A percentile compares a stretch with the other conserved stretches of the same genome.
Conservation (phyloP, 2,888 invertebrate species). For the Calameuta pallipes region DNA sequence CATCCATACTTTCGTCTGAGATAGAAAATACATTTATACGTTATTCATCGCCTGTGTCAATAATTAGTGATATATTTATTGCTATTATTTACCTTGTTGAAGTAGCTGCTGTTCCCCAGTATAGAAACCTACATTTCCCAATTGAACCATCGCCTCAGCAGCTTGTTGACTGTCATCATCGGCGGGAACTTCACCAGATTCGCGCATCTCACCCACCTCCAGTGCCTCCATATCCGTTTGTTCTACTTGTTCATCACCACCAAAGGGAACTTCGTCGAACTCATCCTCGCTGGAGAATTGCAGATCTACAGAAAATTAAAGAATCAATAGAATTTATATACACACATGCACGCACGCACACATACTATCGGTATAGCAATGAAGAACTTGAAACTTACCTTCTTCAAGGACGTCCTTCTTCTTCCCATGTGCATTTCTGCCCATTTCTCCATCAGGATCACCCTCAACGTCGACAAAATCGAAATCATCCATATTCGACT, state of each 20-base stretch:
- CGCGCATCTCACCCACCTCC: slow-evolving; percentile 56
- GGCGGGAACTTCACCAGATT: slow-evolving; percentile 58
- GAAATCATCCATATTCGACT: slow-evolving; percentile 67
- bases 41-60: not conserved
- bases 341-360: too few relatives aligned
- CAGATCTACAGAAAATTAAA: slow-evolving; percentile 67
- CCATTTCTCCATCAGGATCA: slow-evolving; percentile 58
- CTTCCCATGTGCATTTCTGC: slow-evolving; percentile 66
- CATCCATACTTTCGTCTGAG: slow-evolving; percentile 78
- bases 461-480: slow-evolving; percentile 78
- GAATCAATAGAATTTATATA: not conserved
- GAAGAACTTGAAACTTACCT: slow-evolving; percentile 67
- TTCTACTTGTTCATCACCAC: slow-evolving; percentile 68
- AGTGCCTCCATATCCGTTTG: slow-evolving; percentile 53
- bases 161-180: slow-evolving; percentile 77
- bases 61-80: not conserved
- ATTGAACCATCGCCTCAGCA: slow-evolving; percentile 82
- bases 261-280: slow-evolving; percentile 72
- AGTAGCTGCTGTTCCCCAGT: slow-evolving; percentile 64
- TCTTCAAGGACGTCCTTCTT: slow-evolving; percentile 81
- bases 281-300: slow-evolving; percentile 80
- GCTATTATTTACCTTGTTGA: slow-evolving; percentile 52
- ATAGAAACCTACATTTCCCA: slow-evolving; percentile 76
- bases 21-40: slow-evolving; percentile 24
- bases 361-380: not conserved